Evolutionary conservation across 2,113 vertebrate species (phyloP).

Genomic region (Malurus elegans): DNA sequence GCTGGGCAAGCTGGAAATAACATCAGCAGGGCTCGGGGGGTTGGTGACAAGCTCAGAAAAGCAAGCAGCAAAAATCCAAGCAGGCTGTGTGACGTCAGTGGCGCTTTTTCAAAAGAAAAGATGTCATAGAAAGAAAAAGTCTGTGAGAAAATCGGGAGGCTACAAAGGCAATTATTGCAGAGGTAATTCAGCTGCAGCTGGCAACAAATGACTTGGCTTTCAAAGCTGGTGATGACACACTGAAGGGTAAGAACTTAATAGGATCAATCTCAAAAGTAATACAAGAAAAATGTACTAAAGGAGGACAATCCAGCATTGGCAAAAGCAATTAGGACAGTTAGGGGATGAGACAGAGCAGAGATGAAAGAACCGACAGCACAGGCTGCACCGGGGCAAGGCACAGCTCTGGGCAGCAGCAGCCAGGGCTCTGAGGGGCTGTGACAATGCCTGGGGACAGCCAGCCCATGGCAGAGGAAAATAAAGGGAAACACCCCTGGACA

Average conservation of each 20-base stretch:
- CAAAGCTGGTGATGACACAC: background rate
- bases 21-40: background rate
- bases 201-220: constrained; percentile 5
- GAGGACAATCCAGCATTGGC: background rate
- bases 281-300: background rate
- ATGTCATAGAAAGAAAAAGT: background rate
- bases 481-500: background rate
- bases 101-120: background rate
- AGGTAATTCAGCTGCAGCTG: constrained; percentile 25
- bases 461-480: background rate
- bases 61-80: constrained; percentile 2
- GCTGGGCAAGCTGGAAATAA: background rate
- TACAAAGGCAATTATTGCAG: constrained; percentile 35
- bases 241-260: constrained; percentile 38
- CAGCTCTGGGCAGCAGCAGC: background rate
- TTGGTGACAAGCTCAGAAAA: background rate
- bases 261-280: constrained; percentile 41
- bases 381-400: background rate
- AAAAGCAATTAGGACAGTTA: background rate
- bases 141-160: background rate
- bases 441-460: background rate
- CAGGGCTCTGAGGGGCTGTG: background rate
- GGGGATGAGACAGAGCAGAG: background rate
- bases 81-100: background rate
- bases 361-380: background rate